These are phyloP conservation scores for Stenolophus ochropezus DNA, from an alignment of 2,888 invertebrate genomes.

Conservation along the genomic window DNA sequence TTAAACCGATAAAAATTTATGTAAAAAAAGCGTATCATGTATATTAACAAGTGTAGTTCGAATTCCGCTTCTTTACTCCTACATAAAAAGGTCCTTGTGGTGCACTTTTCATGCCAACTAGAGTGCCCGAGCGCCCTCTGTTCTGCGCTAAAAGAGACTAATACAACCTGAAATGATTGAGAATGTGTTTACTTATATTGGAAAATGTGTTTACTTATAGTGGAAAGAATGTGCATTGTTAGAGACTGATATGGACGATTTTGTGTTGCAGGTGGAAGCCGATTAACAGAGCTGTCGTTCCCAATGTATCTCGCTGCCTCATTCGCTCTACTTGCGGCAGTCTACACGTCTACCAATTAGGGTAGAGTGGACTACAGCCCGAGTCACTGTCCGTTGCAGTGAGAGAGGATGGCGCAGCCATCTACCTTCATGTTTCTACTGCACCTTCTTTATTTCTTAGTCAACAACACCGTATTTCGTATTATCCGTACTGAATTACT, in stretches of 20 bases:
- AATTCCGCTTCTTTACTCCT: no score
- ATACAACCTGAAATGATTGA: no score
- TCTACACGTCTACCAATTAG: slow-evolving; percentile 24
- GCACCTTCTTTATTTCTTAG: slow-evolving; percentile 27
- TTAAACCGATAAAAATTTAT: no score
- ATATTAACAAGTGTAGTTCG: no score
- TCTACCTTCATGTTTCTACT: slow-evolving; percentile 30
- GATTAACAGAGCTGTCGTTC: slow-evolving; percentile 12
- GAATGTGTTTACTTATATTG: no score
- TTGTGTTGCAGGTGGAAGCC: slow-evolving; percentile 15
- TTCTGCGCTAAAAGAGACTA: no score
- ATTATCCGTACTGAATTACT: slow-evolving; percentile 27
- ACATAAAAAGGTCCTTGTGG: no score
- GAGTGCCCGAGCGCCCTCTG: no score
- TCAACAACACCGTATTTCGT: slow-evolving; percentile 16
- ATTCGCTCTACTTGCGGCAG: slow-evolving; percentile 13
- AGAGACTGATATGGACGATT: not conserved
- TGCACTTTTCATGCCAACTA: no score
- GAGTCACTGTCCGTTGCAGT: slow-evolving; percentile 5
- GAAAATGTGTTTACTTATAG: no score
- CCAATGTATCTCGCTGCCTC: not conserved
- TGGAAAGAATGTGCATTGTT: no score
- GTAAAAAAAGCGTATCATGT: no score
- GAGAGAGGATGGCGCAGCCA: not conserved
- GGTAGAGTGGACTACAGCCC: slow-evolving; percentile 12